A percentile compares a stretch with the other conserved stretches of the same genome.
These are phyloP conservation scores for Drosophila acutilabella DNA, from an alignment of 2,888 invertebrate species.

Conservation along the genomic window DNA sequence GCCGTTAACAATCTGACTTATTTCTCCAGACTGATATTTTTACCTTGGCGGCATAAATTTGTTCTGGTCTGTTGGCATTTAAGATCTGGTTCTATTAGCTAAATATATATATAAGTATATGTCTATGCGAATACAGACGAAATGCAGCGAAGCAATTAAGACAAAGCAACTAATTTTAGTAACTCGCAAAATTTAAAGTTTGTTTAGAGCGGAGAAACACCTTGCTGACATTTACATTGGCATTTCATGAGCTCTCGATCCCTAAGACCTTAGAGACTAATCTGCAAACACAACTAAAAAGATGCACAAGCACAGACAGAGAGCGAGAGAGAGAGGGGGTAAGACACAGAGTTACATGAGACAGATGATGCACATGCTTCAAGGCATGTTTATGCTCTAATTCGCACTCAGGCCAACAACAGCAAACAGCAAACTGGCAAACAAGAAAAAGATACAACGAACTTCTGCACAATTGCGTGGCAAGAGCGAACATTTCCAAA, in stretches of 20 bases:
- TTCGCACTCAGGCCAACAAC: conserved; percentile 81
- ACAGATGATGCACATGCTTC: conserved; percentile 69
- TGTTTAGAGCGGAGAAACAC: conserved; percentile 9
- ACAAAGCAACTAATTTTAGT: conserved; percentile 45
- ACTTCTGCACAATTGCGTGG: conserved; percentile 78
- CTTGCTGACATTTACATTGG: conserved; percentile 55
- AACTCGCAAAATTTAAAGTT: conserved; percentile 9
- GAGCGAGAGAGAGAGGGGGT: neutral
- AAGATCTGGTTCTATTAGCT: conserved; percentile 37
- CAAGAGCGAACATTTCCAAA: conserved; percentile 56
- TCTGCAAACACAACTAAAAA: conserved; percentile 34
- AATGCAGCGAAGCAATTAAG: conserved; percentile 70
- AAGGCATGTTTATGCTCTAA: conserved; percentile 81
- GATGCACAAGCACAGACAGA: conserved; percentile 16
- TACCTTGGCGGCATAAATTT: conserved; percentile 64
- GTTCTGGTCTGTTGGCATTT: conserved; percentile 75
- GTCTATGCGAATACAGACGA: conserved; percentile 32
- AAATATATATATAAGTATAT: conserved; percentile 24
- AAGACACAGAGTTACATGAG: conserved; percentile 7
- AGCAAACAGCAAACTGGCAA: conserved; percentile 42
- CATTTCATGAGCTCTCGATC: conserved; percentile 27
- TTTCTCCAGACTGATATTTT: conserved; percentile 36
- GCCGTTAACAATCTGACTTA: conserved; percentile 55
- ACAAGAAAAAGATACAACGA: conserved; percentile 66
- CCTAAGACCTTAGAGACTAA: conserved; percentile 16